A percentile compares a stretch with the other conserved stretches of the same genome.
Evolutionary conservation across 2,888 invertebrate species (phyloP).

Genomic region (Agrochola circellaris): DNA sequence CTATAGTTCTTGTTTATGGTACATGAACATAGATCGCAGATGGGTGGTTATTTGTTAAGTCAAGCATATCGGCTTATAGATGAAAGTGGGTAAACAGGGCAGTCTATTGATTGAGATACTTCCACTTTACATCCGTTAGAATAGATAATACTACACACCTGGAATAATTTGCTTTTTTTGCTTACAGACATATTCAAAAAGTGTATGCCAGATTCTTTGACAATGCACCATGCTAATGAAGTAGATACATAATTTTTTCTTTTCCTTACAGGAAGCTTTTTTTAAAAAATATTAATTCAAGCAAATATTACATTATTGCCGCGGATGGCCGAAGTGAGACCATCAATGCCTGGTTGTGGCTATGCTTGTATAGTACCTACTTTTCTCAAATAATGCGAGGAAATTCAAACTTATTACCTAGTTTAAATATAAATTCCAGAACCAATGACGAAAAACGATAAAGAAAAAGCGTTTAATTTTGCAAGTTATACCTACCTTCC

Average conservation of each 20-base stretch:
- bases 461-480: too few species aligned
- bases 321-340: too few species aligned
- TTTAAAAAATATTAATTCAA: neutral
- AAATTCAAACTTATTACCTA: too few species aligned
- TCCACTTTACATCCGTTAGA: constrained; percentile 7
- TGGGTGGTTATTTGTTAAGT: constrained; percentile 29
- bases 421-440: too few species aligned
- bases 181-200: neutral
- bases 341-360: too few species aligned
- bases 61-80: constrained; percentile 38
- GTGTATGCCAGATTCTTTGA: too few species aligned
- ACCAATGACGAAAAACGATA: too few species aligned
- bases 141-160: neutral
- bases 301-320: too few species aligned
- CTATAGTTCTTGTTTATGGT: constrained; percentile 28
- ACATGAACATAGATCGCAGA: constrained; percentile 40
- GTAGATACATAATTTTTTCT: neutral
- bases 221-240: neutral
- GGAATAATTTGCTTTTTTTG: neutral
- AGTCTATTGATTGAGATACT: constrained; percentile 13
- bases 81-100: constrained; percentile 21
- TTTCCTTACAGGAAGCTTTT: neutral
- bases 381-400: too few species aligned
- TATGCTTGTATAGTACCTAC: too few species aligned
- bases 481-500: too few species aligned